Evolutionary conservation across 53 echinoderm and acorn worm species (phyloP).

Genomic region (Patiria pectinifera): DNA sequence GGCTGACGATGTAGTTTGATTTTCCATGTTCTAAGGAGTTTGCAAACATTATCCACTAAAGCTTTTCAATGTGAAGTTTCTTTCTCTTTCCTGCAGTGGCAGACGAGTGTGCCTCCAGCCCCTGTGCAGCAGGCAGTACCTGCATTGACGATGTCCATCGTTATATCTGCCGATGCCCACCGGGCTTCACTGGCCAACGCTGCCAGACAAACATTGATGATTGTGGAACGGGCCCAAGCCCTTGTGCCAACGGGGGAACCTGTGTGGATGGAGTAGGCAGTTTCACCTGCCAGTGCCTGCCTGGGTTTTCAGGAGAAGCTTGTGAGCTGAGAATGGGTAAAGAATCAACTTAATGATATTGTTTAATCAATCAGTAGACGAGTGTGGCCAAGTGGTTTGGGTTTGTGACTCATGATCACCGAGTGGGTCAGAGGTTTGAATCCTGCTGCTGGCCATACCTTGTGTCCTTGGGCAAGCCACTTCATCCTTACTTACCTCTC

Average conservation of each 20-base stretch:
- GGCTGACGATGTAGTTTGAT: too few species aligned
- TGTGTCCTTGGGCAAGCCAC: too few species aligned
- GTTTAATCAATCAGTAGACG: neutral
- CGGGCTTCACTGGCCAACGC: conserved; percentile 51
- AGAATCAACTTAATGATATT: too few species aligned
- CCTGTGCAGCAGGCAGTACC: conserved; percentile 43
- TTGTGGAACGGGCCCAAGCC: conserved; percentile 43
- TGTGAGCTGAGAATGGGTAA: conserved; percentile 64
- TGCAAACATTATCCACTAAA: too few species aligned
- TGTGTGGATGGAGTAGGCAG: conserved; percentile 58
- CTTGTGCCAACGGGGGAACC: conserved; percentile 68
- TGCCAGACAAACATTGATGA: conserved; percentile 68
- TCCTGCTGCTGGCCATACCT: too few species aligned
- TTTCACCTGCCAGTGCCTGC: conserved; percentile 54
- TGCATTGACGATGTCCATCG: conserved; percentile 47
- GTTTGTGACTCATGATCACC: neutral
- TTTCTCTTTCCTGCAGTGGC: neutral
- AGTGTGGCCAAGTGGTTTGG: neutral
- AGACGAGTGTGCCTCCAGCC: conserved; percentile 56
- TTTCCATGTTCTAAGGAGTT: too few species aligned
- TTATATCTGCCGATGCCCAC: conserved; percentile 58
- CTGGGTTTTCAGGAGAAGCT: conserved; percentile 58
- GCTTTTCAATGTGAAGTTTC: too few species aligned
- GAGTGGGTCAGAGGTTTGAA: too few species aligned
- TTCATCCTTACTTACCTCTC: too few species aligned